Evolutionary conservation across 2,888 invertebrate species (phyloP).

Genomic region (Lordiphosa andalusiaca): DNA sequence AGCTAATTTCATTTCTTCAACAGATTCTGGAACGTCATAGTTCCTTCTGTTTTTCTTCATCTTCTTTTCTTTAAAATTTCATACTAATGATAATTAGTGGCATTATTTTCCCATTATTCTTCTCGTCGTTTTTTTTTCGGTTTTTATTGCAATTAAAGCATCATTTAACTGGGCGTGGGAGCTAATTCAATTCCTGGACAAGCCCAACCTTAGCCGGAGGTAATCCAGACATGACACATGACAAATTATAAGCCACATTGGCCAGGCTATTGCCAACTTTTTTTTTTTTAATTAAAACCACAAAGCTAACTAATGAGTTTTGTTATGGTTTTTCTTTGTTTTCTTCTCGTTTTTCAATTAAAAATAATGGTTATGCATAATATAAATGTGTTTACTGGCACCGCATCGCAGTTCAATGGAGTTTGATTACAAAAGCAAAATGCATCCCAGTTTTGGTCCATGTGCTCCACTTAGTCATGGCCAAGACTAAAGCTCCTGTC

Average conservation of each 20-base stretch:
- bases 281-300: conserved; percentile 52
- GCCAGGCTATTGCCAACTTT: conserved; percentile 3
- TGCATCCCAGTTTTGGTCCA: conserved; percentile 17
- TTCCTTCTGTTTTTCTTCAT: too few species aligned
- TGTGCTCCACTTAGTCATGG: conserved; percentile 58
- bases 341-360: conserved; percentile 50
- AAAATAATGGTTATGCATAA: conserved; percentile 41
- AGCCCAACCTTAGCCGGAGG: conserved; percentile 15
- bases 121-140: conserved; percentile 36
- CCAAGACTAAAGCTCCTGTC: conserved; percentile 37
- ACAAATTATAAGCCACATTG: conserved; percentile 46
- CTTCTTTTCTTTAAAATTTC: conserved; percentile 44
- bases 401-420: conserved; percentile 48
- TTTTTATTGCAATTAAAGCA: conserved; percentile 63
- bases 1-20: conserved; percentile 39
- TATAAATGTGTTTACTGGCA: conserved; percentile 40
- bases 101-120: conserved; percentile 74
- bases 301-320: conserved; percentile 47
- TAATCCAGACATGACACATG: conserved; percentile 45
- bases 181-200: conserved; percentile 17
- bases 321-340: conserved; percentile 13
- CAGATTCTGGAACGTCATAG: conserved; percentile 58
- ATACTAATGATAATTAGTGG: conserved; percentile 65
- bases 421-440: conserved; percentile 49
- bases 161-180: conserved; percentile 72